Conservation (phyloP, 2,113 vertebrate species). For the Vombatus ursinus region DNA sequence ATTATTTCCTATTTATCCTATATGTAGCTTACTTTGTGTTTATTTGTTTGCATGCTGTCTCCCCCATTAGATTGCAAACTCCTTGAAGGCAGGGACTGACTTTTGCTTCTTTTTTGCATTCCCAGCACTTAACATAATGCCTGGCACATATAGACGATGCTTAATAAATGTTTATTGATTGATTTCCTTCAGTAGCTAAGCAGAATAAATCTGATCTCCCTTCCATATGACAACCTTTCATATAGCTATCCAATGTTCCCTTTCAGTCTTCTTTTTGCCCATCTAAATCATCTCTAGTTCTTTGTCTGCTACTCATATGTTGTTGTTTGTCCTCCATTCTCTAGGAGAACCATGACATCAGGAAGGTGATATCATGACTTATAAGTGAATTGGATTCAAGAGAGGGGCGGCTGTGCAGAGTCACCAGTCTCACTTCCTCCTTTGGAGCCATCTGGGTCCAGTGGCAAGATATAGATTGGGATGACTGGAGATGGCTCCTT, state of each 20-base stretch:
- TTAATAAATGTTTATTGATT: background rate
- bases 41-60: background rate
- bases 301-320: background rate
- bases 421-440: too few relatives aligned
- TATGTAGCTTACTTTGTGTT: background rate
- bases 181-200: background rate
- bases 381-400: too few relatives aligned
- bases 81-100: background rate
- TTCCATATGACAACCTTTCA: background rate
- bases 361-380: too few relatives aligned
- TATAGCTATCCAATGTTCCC: background rate
- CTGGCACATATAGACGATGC: background rate
- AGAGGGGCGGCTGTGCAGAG: too few relatives aligned
- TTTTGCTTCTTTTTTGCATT: background rate
- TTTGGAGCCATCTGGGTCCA: too few relatives aligned
- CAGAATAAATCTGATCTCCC: background rate
- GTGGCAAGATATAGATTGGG: too few relatives aligned
- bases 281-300: background rate
- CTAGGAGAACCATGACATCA: too few relatives aligned
- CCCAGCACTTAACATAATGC: too few relatives aligned
- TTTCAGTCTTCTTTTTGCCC: background rate
- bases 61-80: background rate
- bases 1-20: background rate
- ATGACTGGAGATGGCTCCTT: background rate
- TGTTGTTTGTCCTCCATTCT: too few relatives aligned